These are phyloP conservation scores for Chaetura pelagica DNA, from an alignment of 2,113 vertebrate genomes.

Conservation along the genomic window DNA sequence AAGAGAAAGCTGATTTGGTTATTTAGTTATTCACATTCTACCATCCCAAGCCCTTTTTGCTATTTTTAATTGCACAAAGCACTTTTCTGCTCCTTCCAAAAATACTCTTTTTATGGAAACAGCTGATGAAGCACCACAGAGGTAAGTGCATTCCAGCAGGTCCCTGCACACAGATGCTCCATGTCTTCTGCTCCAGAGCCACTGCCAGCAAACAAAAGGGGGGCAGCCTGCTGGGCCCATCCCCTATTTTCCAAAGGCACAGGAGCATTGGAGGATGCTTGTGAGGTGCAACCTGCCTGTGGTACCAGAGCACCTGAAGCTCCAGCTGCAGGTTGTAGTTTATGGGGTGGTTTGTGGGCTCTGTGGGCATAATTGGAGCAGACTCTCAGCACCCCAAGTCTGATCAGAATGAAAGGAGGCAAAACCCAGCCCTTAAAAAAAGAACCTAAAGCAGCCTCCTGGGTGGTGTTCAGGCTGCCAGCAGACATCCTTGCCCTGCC, in stretches of 20 bases:
- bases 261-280: background rate
- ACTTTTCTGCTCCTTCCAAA: background rate
- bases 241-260: background rate
- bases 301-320: background rate
- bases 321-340: background rate
- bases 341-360: background rate
- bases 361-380: background rate
- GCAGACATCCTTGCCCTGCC: background rate
- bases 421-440: background rate
- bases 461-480: background rate
- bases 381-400: rapidly evolving
- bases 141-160: background rate
- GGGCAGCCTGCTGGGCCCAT: background rate
- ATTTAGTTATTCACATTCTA: background rate
- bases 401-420: background rate
- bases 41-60: background rate
- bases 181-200: background rate
- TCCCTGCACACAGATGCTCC: rapidly evolving
- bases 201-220: background rate
- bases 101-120: background rate
- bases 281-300: background rate
- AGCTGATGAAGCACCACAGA: background rate
- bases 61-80: background rate
- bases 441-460: background rate
- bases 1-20: background rate